Conservation (phyloP, 2,113 vertebrate genomes). For the Planiliza haematocheilus region DNA sequence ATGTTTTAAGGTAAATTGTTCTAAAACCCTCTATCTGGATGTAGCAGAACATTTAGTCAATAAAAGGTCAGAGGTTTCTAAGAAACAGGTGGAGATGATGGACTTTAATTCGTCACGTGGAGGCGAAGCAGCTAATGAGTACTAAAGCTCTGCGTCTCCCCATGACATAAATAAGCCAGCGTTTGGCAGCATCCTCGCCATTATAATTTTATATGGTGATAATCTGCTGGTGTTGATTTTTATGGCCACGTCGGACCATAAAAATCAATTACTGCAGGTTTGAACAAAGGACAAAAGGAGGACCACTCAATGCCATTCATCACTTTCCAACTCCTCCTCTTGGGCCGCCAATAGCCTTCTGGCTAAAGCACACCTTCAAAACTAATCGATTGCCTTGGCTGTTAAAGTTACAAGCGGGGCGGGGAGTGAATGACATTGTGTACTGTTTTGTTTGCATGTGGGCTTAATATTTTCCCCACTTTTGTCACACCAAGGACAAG, state of each 20-base stretch:
- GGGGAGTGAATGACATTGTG: not conserved
- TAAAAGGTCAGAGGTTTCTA: no score
- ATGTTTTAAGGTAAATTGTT: no score
- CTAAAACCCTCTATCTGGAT: no score
- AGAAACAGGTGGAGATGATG: no score
- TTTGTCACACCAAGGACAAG: not conserved
- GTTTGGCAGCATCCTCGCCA: no score
- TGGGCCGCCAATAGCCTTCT: not conserved
- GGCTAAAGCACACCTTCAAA: not conserved
- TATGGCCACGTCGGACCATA: not conserved
- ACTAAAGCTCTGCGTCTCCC: no score
- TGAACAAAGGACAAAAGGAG: not conserved
- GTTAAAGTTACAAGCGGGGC: conserved; percentile 8
- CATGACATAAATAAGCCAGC: no score
- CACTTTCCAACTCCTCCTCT: not conserved
- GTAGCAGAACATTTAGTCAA: no score
- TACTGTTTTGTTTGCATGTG: not conserved
- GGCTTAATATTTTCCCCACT: not conserved
- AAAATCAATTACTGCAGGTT: conserved; percentile 14
- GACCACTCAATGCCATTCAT: not conserved
- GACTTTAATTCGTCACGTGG: no score
- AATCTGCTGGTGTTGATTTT: no score
- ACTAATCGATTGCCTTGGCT: conserved; percentile 5
- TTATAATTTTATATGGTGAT: no score
- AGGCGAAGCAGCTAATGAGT: no score